These are phyloP conservation scores for Andrena marginata DNA, from an alignment of 2,888 invertebrate genomes.

Conservation along the genomic window DNA sequence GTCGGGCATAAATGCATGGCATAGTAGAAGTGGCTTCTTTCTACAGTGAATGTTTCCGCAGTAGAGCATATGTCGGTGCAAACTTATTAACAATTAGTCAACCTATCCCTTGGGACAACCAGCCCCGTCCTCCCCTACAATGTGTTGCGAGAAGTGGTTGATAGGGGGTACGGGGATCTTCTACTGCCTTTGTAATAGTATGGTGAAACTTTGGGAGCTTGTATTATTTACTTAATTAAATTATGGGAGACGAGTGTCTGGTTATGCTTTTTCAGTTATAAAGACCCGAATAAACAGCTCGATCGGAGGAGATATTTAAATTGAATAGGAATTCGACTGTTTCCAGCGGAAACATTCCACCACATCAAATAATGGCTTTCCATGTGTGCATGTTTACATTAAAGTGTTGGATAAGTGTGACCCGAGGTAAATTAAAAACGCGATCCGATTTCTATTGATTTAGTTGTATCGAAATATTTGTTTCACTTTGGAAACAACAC, in stretches of 20 bases:
- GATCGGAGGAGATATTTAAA: background rate
- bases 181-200: no score
- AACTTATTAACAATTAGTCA: no score
- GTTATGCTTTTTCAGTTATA: background rate
- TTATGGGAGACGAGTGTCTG: no score
- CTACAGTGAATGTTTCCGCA: no score
- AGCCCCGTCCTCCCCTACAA: no score
- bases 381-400: conserved; percentile 4
- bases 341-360: background rate
- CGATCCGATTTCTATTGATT: conserved; percentile 17
- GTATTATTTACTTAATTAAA: background rate
- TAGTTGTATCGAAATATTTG: conserved; percentile 40
- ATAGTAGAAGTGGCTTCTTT: no score
- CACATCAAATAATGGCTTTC: background rate
- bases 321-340: background rate
- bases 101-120: no score
- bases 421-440: conserved; percentile 16
- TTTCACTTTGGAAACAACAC: conserved; percentile 17
- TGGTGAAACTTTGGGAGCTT: background rate
- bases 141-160: background rate
- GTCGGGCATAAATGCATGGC: no score
- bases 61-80: no score
- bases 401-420: conserved; percentile 21
- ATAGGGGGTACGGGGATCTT: background rate
- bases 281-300: background rate